Evolutionary conservation across 2,888 invertebrate species (phyloP), one percentile per base, ranked within the genome.

Genomic region (Caenorhabditis wallacei): DNA sequence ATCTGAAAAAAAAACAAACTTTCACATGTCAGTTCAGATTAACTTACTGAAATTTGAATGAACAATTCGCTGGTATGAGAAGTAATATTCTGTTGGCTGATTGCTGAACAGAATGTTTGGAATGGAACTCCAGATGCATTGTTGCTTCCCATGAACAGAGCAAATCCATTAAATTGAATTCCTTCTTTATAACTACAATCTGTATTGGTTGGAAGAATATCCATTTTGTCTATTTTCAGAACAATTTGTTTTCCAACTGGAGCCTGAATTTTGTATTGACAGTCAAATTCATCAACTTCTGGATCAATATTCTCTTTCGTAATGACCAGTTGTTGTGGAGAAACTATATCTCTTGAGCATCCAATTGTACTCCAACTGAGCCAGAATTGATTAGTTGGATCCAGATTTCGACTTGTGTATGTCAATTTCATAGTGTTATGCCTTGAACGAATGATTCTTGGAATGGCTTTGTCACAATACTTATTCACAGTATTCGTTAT

Each of bases 301-400:
- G 20, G 30, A 57, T 79, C 83, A n/a, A 89, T 83, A 53, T 84
- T 43, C 10, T 80, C 72, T 63, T 84, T 84, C 8, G 59, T 74
- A 3, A 87, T 85, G 13, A 71, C 35, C 35, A 91, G 37, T 10
- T 57, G 30, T 10, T 84, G 61, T 7, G 85, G 84, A 4, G 59
- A 48, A n/a, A n/a, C 59, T n/a, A 91, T 74, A 2, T 80, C 78
- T 24, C 89, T 88, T 1, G 90, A 88, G 70, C 91, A 91, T 46
- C 90, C 91, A 5, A 88, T 57, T 8, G 89, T 90, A 22, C 71
- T 78, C 89, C 90, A 91, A 35, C 85, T 86, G 24, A 91, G 71
- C 90, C 90, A 92, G 85, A 91, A 91, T 70, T 88, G 86, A 69
- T 91, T 91, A 0, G 85, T 79, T 8, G 85, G 85, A 48, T 76